A percentile compares a stretch with the other conserved stretches of the same genome.
Conservation (phyloP, 2,888 invertebrate genomes). For the Lathronympha strigana region DNA sequence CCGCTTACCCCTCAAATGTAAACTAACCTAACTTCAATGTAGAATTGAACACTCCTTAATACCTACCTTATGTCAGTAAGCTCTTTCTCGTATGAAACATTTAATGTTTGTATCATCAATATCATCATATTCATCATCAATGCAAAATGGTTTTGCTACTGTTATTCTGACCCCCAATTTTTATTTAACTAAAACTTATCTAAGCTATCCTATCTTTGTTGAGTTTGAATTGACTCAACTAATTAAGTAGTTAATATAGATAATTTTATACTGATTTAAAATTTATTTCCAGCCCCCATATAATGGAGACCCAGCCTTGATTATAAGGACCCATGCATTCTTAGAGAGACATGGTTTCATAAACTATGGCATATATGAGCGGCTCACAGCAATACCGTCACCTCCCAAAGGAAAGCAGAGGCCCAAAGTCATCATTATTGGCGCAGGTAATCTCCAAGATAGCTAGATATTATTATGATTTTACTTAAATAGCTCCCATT, state of each 20-base stretch:
- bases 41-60: too few relatives aligned
- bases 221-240: neutral
- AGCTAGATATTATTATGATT: neutral
- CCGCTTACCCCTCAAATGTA: too few relatives aligned
- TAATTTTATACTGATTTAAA: neutral
- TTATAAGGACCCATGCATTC: conserved; percentile 94
- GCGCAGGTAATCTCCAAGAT: conserved; percentile 84
- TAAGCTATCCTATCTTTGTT: too few relatives aligned
- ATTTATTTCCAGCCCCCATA: conserved; percentile 89
- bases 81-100: too few relatives aligned
- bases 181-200: too few relatives aligned
- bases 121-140: too few relatives aligned
- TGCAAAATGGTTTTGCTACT: too few relatives aligned
- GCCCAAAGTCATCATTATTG: conserved; percentile 87
- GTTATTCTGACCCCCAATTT: too few relatives aligned
- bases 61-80: too few relatives aligned
- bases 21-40: too few relatives aligned
- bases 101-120: too few relatives aligned
- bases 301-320: conserved; percentile 94
- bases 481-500: conserved; percentile 32
- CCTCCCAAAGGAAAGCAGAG: conserved; percentile 84
- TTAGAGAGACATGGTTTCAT: conserved; percentile 98
- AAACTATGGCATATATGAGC: conserved; percentile 98
- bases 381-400: conserved; percentile 88
- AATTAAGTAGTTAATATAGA: neutral